Evolutionary conservation across 2,888 invertebrate species (phyloP), one percentile per base, ranked within the genome.

Genomic region (Neuroscelio doddi): DNA sequence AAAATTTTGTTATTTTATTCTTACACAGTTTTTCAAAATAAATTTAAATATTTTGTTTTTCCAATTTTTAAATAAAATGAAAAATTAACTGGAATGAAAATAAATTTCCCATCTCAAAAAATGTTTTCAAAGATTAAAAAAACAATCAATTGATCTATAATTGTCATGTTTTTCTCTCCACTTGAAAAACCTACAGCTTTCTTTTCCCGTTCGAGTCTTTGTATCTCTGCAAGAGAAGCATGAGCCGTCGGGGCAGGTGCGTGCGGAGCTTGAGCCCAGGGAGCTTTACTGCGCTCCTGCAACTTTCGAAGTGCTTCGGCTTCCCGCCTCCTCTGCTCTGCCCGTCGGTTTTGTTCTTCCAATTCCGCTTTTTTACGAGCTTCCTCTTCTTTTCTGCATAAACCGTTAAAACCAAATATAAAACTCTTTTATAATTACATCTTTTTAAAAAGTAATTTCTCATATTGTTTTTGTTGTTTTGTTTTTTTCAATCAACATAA

Each of bases 161-260:
- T n/a, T n/a, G n/a, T n/a, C n/a, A n/a, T n/a, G n/a, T n/a, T n/a
- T n/a, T n/a, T n/a, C n/a, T n/a, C n/a, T n/a, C n/a, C n/a, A n/a
- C n/a, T n/a, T n/a, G 12, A 34, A 34, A 12, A 39, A 70, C 73
- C 67, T 56, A 85, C 86, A 69, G 86, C 86, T 76, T 87, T 86
- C 65, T 85, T 85, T 64, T 86, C 86, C 59, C 87, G 86, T 71
- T 89, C 88, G 57, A 88, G 87, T 75, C 85, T 84, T 71, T 89
- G 89, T 66, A 89, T 89, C 52, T 89, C 88, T 8, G 86, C 85
- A 29, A 89, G 83, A 15, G 88, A 87, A 45, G 85, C 80, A 26
- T 82, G 82, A 76, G 86, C 77, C 66, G 83, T 70, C 12, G 83
- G 71, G n/a, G 84, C 71, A 26, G 83, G 74, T 16, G 81, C 68